Base-by-base conservation (phyloP, 1,140 invertebrate genomes). In the Macrosteles quadrilineatus region DNA sequence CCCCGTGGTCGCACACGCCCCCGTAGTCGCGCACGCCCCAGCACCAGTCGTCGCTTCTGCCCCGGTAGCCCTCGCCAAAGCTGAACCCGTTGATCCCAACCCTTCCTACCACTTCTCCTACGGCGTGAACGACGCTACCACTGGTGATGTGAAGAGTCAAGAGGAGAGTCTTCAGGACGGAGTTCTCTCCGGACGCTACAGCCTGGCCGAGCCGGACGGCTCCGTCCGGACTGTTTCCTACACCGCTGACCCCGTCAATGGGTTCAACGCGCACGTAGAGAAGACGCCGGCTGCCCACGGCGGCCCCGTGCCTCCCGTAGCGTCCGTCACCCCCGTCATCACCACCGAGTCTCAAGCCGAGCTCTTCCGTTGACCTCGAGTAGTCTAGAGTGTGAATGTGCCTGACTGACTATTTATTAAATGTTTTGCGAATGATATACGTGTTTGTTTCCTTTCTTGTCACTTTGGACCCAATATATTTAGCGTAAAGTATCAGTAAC, bases 181-280 rank as follows among this genome's bases (percentile, higher is more conserved):
- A 68, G 81, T 83, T 0, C 82, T 84, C 9, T 81, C 83, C 36
- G 84, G 84, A 0, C 81, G 81, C 1, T 87, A 86, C 78, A 83
- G 83, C 0, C 76, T 86, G n/a, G 74, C 84, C 2, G 85, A 86
- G 71, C 84, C 85, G 0, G 86, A 87, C 75, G 86, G 86, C 14
- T 86, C 85, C 14, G 83, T 84, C 72, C 80, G 85, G 40, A 81
- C 85, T n/a, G 86, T 86, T 1, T 81, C 85, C 74, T 87, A 87
- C 78, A 83, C 85, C 72, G 83, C 86, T 0, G 86, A 87, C 74
- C 82, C 85, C 71, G 84, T 85, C 65, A 83, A 83, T 76, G 85
- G 85, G 0, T 87, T 87, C 78, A 85, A 86, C 74, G 85, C 85
- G 0, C 80, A 85, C 21, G 85, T 86, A 0, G 82, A 85, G 77